Evolutionary conservation across 2,888 invertebrate species (phyloP), one percentile per base, ranked within the genome.

Genomic region (Stenodema calcarata): DNA sequence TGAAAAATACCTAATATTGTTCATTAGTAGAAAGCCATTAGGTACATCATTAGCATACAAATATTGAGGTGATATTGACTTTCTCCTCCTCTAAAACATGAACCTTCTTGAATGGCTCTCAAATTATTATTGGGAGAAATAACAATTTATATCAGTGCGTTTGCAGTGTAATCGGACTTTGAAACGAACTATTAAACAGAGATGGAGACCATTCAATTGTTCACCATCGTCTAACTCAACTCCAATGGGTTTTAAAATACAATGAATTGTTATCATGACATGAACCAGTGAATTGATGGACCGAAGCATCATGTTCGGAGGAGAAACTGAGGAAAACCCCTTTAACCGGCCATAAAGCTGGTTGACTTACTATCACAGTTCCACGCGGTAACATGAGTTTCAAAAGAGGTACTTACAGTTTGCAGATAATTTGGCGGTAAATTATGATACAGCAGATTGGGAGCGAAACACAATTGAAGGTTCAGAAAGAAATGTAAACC

Each of bases 401-500:
- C 23, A 73, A 35, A 41, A 1, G 16, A 11, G 11, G 47, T 88
- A 88, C 88, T 88, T 87, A 88, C 88, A 81, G 79, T 87, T 82
- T 81, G 78, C 69, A 84, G 87, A 88, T 81, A 87, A 88, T 82
- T 87, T 86, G 86, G 88, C 82, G 87, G 81, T 79, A 88, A 88
- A 88, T 75, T 87, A 88, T 87, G 62, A 87, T 87, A 87, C 88
- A 75, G 88, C 82, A 81, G 87, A 88, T 85, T 73, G 85, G 87
- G 88, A 88, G 88, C 88, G 81, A 87, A 88, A 87, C 86, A 88
- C 85, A 88, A 87, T 86, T 70, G 81, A 88, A 88, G 86, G 87
- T 85, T 85, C 79, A 88, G 80, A 88, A 88, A 88, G 86, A 88
- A 88, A 88, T 88, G 76, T 86, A 90, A 91, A 90, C 90, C 90